Evolutionary conservation across 2,888 invertebrate genomes (phyloP).

Genomic region (Cremastinae sp.): DNA sequence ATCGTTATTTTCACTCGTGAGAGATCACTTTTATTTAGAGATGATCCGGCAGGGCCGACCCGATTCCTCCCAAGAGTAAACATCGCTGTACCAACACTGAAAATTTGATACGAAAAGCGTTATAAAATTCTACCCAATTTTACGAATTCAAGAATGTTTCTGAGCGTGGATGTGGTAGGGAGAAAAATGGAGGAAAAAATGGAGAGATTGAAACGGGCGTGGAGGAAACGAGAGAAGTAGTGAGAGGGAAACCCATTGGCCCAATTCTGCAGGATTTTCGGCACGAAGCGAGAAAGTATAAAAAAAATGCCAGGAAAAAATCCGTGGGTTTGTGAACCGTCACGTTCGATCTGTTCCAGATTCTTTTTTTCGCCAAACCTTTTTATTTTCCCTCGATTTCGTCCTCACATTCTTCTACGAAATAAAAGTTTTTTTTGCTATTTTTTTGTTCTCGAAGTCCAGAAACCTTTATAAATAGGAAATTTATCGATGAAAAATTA

Average conservation of each 20-base stretch:
- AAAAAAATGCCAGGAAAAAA: conserved; percentile 27
- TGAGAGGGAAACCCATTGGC: conserved; percentile 38
- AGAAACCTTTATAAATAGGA: too few relatives aligned
- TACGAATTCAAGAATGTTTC: not conserved
- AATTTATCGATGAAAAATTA: too few relatives aligned
- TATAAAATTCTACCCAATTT: conserved; percentile 5
- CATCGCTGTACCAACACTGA: not conserved
- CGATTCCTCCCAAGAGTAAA: not conserved
- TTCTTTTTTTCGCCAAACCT: conserved; percentile 7
- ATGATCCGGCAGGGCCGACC: not conserved
- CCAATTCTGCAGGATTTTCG: conserved; percentile 36
- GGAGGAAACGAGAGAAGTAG: not conserved
- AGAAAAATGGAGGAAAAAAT: conserved; percentile 1
- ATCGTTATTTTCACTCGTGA: too few relatives aligned
- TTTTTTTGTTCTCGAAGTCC: conserved; percentile 28
- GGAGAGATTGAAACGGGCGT: conserved; percentile 1
- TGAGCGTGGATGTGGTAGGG: not conserved
- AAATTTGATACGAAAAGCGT: not conserved
- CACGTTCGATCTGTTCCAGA: conserved; percentile 38
- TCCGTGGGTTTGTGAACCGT: conserved; percentile 16
- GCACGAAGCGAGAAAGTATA: conserved; percentile 21
- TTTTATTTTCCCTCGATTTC: not conserved
- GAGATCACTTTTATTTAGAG: not conserved
- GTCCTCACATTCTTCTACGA: not conserved
- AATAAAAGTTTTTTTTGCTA: not conserved